Base-by-base conservation (phyloP, 2,113 vertebrate species). In the Podarcis muralis region DNA sequence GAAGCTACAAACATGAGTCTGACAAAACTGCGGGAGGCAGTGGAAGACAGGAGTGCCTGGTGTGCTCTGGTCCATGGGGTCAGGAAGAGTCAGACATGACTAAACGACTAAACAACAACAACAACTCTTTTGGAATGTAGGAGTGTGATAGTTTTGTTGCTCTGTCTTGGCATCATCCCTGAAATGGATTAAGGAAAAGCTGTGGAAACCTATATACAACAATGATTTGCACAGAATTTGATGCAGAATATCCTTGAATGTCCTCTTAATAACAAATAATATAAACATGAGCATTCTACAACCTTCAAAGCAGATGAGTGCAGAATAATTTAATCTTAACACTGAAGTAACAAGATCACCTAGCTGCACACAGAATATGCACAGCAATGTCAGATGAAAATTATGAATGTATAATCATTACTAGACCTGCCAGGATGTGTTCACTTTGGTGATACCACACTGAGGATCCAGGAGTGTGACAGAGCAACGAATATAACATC, bases 401-500 rank as follows among this genome's bases (percentile, higher is more conserved):
- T 77, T 88, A 77, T 66, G 62, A 71, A 87, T 86, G 53, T 2
- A 2, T 48, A 81, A 30, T 86, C 86, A 88, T 90, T 87, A 93
- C 90, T 88, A n/a, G 80, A 86, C 88, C 87, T 83, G 84, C 74
- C 87, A 78, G 79, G 81, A 4, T 1, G 8, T 71, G 74, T 94
- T 95, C 90, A 89, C 84, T 83, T 91, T 3, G 22, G 23, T 72
- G 43, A 83, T 66, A 68, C 53, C 35, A 72, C 7, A 30, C 87
- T n/a, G 35, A 93, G 81, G 65, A 59, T 84, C 84, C 57, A 81
- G 93, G 87, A 84, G 30, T 57, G 83, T 88, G 92, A 92, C 75
- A 93, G 57, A 93, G 18, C 66, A 92, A 86, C 35, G 83, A 90
- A 89, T 89, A 83, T 66, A 94, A 83, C 25, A 40, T 78, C 83